Percentiles rank a stretch among this genome's conserved stretches.
Conservation (phyloP, 2,797 vertebrate species). For the Hirundo rustica region DNA sequence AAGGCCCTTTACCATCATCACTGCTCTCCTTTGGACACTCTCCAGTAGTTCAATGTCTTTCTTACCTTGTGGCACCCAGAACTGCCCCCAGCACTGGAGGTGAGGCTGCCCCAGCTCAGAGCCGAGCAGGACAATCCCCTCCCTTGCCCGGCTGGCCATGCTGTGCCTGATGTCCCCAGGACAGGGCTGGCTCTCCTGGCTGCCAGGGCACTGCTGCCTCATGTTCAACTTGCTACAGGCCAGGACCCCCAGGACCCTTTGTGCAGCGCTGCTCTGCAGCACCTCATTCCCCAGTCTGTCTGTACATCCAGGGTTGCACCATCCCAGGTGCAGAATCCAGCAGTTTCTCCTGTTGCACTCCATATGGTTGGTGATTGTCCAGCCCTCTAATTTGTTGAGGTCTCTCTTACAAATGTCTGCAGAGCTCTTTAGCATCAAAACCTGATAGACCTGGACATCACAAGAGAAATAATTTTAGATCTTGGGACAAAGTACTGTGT, state of each 20-base stretch:
- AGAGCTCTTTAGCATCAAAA: background rate
- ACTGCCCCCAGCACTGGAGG: background rate
- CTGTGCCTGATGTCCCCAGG: background rate
- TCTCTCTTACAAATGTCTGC: background rate
- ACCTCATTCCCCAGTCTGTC: background rate
- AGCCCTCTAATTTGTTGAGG: background rate
- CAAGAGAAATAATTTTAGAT: background rate
- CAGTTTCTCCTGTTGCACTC: background rate
- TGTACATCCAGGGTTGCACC: fast-evolving
- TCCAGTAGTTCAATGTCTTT: fast-evolving
- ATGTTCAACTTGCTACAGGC: fast-evolving
- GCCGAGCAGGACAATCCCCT: background rate
- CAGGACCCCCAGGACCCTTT: background rate
- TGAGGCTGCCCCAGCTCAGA: background rate
- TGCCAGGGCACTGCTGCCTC: background rate
- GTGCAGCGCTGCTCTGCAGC: fast-evolving
- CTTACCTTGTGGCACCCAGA: fast-evolving
- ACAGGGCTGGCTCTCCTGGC: background rate
- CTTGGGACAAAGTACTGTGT: background rate
- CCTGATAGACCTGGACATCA: background rate
- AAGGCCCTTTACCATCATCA: background rate
- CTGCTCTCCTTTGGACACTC: background rate
- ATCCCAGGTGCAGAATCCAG: background rate
- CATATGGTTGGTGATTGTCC: background rate
- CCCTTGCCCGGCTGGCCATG: background rate